Evolutionary conservation across 2,888 invertebrate species (phyloP).

Genomic region (Desoria tigrina): DNA sequence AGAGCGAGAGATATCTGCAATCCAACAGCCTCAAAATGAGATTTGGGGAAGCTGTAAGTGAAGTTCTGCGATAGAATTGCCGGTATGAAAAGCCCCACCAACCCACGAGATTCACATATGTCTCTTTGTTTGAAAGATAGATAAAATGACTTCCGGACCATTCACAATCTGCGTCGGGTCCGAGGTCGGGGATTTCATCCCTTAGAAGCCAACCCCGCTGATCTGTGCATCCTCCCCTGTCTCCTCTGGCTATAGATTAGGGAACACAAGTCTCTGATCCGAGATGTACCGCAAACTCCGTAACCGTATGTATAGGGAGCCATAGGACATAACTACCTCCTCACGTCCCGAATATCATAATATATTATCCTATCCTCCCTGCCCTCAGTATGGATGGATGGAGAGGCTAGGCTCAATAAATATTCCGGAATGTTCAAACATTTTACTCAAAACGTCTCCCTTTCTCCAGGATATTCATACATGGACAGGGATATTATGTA

Average conservation of each 20-base stretch:
- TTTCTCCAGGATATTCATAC: slow-evolving; percentile 8
- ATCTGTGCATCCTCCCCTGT: too few relatives aligned
- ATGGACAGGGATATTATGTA: slow-evolving; percentile 11
- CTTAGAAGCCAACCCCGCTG: too few relatives aligned
- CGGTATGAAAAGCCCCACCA: neutral
- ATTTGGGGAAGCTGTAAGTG: slow-evolving; percentile 10
- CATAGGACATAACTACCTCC: too few relatives aligned
- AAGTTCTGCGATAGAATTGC: slow-evolving; percentile 4
- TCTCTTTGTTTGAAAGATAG: slow-evolving; percentile 11
- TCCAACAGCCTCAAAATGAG: slow-evolving; percentile 12
- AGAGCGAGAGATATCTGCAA: slow-evolving; percentile 5
- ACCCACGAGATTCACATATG: slow-evolving; percentile 5
- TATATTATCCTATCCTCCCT: too few relatives aligned
- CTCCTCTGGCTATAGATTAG: too few relatives aligned
- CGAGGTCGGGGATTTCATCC: too few relatives aligned
- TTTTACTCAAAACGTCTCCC: slow-evolving; percentile 12
- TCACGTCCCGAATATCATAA: too few relatives aligned
- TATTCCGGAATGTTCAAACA: slow-evolving; percentile 9
- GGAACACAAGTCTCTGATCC: too few relatives aligned
- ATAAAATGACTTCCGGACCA: slow-evolving; percentile 11
- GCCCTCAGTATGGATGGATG: neutral
- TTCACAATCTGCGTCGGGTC: neutral
- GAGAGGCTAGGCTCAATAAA: slow-evolving; percentile 2
- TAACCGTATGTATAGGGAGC: too few relatives aligned
- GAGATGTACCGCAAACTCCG: too few relatives aligned